phyloP scores from a whole-genome alignment of 2,113 vertebrate species.

The Spheniscus mendiculus region DNA sequence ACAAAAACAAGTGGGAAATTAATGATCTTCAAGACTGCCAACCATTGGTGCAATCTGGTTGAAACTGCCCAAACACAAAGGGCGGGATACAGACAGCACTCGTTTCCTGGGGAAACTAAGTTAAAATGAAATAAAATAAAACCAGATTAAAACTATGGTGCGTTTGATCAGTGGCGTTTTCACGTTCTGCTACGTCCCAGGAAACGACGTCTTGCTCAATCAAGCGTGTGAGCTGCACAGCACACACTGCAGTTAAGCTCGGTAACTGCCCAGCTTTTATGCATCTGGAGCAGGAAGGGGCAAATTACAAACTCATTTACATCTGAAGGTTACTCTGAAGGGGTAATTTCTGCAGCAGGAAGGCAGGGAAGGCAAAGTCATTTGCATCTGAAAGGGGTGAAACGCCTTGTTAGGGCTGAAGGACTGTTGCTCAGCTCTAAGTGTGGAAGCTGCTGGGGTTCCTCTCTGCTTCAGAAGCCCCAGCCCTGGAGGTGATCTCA shows the following conservation, averaged over 20 bases:
- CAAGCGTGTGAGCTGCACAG: neutral
- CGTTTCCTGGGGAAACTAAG: neutral
- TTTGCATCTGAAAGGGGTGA: neutral
- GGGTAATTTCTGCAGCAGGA: neutral
- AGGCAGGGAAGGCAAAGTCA: neutral
- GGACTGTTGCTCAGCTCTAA: neutral
- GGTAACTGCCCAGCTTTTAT: neutral
- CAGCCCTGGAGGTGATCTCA: neutral
- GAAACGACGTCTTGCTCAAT: neutral
- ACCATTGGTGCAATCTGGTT: neutral
- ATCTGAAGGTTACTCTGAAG: neutral
- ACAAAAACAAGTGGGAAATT: neutral
- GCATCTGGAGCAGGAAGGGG: neutral
- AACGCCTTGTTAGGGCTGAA: neutral
- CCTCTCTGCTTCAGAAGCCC: neutral
- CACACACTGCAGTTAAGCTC: neutral
- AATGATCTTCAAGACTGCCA: neutral
- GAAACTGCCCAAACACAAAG: neutral
- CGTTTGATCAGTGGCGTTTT: neutral
- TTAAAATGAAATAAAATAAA: neutral
- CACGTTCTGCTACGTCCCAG: neutral
- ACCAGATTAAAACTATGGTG: neutral
- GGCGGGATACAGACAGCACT: neutral
- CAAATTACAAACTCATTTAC: neutral
- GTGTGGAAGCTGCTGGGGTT: neutral